Conservation (phyloP, 2,113 vertebrate genomes). For the Nestor notabilis region DNA sequence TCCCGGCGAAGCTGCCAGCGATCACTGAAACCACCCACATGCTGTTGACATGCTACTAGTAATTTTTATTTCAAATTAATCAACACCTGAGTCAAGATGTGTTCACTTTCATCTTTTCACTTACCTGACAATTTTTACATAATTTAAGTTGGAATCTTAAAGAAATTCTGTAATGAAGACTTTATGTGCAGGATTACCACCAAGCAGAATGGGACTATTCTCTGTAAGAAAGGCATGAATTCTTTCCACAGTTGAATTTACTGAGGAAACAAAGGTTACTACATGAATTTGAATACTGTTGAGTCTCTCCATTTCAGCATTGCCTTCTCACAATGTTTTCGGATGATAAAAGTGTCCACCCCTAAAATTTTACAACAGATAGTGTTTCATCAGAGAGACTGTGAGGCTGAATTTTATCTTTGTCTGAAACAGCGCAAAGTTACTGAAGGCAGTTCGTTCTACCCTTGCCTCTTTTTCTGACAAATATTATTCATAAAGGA, state of each 20-base stretch:
- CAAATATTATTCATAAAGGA: neutral
- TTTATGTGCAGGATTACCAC: neutral
- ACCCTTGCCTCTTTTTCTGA: neutral
- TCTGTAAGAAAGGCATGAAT: neutral
- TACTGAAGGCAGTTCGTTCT: neutral
- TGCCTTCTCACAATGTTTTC: neutral
- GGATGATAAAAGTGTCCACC: neutral
- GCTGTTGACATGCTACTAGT: neutral
- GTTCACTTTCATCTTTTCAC: neutral
- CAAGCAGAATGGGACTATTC: accelerated
- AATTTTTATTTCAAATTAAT: constrained; percentile 5
- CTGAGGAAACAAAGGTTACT: neutral
- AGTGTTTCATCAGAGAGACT: neutral
- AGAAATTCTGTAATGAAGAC: neutral
- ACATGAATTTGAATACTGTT: neutral
- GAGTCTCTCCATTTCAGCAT: accelerated
- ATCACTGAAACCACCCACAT: neutral
- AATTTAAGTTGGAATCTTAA: neutral
- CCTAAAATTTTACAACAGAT: neutral
- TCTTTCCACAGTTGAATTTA: neutral
- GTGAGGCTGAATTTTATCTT: neutral
- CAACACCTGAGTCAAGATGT: neutral
- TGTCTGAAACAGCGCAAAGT: neutral
- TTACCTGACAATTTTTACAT: neutral
- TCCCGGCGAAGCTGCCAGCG: neutral